A percentile compares a stretch with the other conserved stretches of the same genome.
Evolutionary conservation across 2,888 invertebrate genomes (phyloP).

Genomic region (Cheilosia vernalis): DNA sequence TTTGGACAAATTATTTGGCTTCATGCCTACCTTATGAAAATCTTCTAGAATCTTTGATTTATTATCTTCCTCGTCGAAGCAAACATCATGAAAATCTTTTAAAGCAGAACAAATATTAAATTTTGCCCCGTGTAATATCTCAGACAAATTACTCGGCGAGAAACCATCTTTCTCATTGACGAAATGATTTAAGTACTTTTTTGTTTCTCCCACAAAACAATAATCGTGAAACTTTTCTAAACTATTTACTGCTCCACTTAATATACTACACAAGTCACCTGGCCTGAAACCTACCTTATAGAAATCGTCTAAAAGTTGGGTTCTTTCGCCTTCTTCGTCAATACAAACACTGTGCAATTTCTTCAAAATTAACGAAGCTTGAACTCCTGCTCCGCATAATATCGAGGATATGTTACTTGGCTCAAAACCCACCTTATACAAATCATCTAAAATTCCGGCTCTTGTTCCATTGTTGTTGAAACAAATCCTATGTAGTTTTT

Average conservation of each 20-base stretch:
- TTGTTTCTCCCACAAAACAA: constrained; percentile 23
- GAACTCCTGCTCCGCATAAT: too few relatives aligned
- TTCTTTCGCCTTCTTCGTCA: too few relatives aligned
- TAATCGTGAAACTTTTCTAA: constrained; percentile 21
- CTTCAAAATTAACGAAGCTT: too few relatives aligned
- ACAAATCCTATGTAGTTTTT: too few relatives aligned
- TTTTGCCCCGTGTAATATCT: constrained; percentile 20
- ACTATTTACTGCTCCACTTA: constrained; percentile 21
- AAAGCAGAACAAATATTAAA: constrained; percentile 9
- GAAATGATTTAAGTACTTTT: constrained; percentile 14
- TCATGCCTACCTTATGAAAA: neutral
- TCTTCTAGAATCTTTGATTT: neutral
- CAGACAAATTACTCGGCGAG: neutral
- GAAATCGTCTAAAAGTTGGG: too few relatives aligned
- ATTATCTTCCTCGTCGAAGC: constrained; percentile 12
- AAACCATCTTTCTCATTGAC: too few relatives aligned
- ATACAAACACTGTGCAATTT: too few relatives aligned
- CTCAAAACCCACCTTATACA: too few relatives aligned
- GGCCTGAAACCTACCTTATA: constrained; percentile 16
- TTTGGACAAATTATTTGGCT: neutral
- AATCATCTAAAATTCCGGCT: too few relatives aligned
- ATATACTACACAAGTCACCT: constrained; percentile 11
- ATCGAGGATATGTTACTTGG: too few relatives aligned
- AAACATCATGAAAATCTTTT: constrained; percentile 21
- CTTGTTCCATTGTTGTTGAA: too few relatives aligned